A percentile compares a stretch with the other conserved stretches of the same genome.
phyloP scores from a whole-genome alignment of 2,888 invertebrate genomes.

The Yponomeuta cagnagella region DNA sequence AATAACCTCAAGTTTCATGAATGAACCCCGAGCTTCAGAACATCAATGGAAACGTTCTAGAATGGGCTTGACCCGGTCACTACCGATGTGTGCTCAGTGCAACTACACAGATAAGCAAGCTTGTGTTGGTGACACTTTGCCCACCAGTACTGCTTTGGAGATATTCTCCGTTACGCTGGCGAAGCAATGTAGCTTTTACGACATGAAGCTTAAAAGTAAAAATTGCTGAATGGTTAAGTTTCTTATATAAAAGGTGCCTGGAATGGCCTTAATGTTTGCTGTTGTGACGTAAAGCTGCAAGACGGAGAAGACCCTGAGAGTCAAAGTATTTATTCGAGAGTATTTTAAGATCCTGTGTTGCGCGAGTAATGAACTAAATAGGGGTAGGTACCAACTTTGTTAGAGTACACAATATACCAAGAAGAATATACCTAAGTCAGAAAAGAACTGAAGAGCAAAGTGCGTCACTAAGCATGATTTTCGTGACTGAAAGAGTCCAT shows the following conservation, averaged over 20 bases:
- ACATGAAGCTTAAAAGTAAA: neutral
- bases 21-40: constrained; percentile 36
- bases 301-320: neutral
- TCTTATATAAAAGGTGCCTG: neutral
- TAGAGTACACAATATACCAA: neutral
- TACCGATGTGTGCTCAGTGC: constrained; percentile 42
- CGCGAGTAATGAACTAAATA: neutral
- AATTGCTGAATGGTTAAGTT: neutral
- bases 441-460: neutral
- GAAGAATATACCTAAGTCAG: neutral
- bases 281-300: constrained; percentile 12
- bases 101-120: constrained; percentile 24
- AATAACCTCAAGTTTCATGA: neutral
- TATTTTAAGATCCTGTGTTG: neutral
- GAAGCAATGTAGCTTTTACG: neutral
- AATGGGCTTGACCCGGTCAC: constrained; percentile 64
- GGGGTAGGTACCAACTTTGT: neutral
- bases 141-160: constrained; percentile 11
- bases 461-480: neutral
- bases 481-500: neutral
- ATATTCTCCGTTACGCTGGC: neutral
- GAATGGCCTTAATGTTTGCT: constrained; percentile 8
- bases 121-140: constrained; percentile 27
- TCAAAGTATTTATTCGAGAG: neutral
- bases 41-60: constrained; percentile 65